phyloP scores from a whole-genome alignment of 2,113 vertebrate genomes.

The Fregata magnificens region DNA sequence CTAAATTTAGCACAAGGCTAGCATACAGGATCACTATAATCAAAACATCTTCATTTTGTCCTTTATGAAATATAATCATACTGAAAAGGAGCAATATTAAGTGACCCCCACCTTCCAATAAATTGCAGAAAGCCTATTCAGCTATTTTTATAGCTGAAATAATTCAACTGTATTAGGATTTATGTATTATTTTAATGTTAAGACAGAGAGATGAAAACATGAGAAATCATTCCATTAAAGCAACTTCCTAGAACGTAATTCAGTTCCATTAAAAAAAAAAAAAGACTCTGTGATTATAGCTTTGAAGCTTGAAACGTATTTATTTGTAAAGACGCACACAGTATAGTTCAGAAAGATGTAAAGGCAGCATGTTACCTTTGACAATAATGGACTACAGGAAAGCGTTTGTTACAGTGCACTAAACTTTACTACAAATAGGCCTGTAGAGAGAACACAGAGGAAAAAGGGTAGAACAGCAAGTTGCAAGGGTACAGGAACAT shows the following conservation, averaged over 20 bases:
- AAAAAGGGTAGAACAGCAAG: background rate
- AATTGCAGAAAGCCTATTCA: slow-evolving; percentile 12
- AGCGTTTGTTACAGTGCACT: background rate
- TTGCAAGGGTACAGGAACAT: background rate
- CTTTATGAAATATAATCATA: slow-evolving; percentile 10
- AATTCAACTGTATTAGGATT: slow-evolving; percentile 11
- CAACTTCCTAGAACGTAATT: slow-evolving; percentile 39
- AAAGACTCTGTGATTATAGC: slow-evolving; percentile 25
- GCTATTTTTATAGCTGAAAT: slow-evolving; percentile 12
- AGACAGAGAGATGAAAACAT: slow-evolving; percentile 34
- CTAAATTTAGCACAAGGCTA: background rate
- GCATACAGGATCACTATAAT: background rate
- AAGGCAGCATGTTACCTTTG: background rate
- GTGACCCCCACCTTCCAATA: slow-evolving; percentile 8
- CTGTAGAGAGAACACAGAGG: background rate
- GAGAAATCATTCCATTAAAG: slow-evolving; percentile 50
- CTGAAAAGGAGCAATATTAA: background rate
- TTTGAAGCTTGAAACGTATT: slow-evolving; percentile 41
- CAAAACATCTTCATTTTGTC: background rate
- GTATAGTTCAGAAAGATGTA: background rate
- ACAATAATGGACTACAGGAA: background rate
- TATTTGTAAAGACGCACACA: background rate
- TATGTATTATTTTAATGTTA: background rate
- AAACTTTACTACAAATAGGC: background rate
- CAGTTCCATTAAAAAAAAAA: slow-evolving; percentile 34